A percentile compares a stretch with the other conserved stretches of the same genome.
phyloP scores from a whole-genome alignment of 2,797 vertebrate genomes.

The Todus mexicanus region DNA sequence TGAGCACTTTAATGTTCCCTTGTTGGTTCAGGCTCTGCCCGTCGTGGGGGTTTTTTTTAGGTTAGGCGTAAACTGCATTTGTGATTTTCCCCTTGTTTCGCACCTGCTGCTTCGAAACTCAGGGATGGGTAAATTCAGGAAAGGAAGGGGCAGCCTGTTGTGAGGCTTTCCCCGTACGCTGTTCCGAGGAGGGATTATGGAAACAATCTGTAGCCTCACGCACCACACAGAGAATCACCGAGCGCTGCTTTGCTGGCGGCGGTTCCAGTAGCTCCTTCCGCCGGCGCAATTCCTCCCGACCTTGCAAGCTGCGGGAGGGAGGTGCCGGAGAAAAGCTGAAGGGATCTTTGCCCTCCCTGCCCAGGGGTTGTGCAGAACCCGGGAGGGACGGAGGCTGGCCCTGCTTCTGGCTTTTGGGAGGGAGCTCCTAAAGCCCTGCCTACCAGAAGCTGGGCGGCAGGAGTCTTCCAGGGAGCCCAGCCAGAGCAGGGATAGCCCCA shows the following conservation, averaged over 20 bases:
- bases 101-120: background rate
- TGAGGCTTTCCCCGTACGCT: background rate
- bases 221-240: background rate
- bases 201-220: background rate
- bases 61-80: background rate
- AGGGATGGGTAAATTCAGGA: background rate
- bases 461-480: background rate
- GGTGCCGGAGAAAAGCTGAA: too few species aligned
- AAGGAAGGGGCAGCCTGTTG: background rate
- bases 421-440: slow-evolving; percentile 23
- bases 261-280: background rate
- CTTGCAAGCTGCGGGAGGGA: background rate
- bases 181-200: background rate
- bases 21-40: background rate
- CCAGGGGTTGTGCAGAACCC: background rate
- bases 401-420: background rate
- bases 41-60: too few species aligned
- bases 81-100: background rate
- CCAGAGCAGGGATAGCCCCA: background rate
- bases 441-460: background rate
- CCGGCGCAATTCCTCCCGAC: background rate
- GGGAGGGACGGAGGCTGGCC: background rate
- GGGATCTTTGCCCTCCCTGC: background rate
- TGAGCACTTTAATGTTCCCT: background rate
- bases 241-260: background rate